Base-by-base conservation (phyloP, 2,888 invertebrate genomes). In the Lucinisca nassula region DNA sequence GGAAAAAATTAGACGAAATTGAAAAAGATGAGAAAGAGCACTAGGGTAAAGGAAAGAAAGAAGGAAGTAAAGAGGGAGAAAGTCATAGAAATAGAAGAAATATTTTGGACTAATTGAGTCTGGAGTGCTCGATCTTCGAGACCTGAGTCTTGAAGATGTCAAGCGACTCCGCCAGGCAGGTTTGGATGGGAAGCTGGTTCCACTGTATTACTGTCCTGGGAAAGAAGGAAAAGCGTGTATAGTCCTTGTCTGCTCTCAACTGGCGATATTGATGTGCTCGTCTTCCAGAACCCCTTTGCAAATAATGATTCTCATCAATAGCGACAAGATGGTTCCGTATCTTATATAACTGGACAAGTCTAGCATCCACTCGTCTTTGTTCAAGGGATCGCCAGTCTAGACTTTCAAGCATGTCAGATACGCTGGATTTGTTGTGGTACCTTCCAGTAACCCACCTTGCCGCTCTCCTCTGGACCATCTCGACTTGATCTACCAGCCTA, bases 401-500 rank as follows among this genome's bases (percentile, higher is more conserved):
- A 61, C 61, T 61, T 12, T 12, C 10, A 61, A 61, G 61, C 61
- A 61, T 21, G 30, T 61, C 14, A 49, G 51, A 14, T 27, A 61
- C 61, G 30, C 61, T 61, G 24, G 61, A 61, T 61, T 6, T 61
- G 8, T 61, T 61, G 6, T 61, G 61, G 61, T 61, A 61, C 24
- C 61, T 27, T n/a, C 30, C 30, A 61, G 24, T 27, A 8, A 61
- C 61, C 61, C 61, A 61, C 30, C 30, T 61, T 61, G 6, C 61
- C 24, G 30, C 61, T 30, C 61, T 61, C 61, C 61, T 61, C 61
- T 61, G 61, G 8, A 61, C 61, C 61, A 12, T 61, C 30, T 61
- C 61, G 61, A 61, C 10, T 61, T 61, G 61, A 61, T 61, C 24
- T 61, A 61, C 61, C 24, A 61, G 61, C 61, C 61, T 61, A 12